Conservation (phyloP, 2,888 invertebrate genomes). For the Limenitis camilla region DNA sequence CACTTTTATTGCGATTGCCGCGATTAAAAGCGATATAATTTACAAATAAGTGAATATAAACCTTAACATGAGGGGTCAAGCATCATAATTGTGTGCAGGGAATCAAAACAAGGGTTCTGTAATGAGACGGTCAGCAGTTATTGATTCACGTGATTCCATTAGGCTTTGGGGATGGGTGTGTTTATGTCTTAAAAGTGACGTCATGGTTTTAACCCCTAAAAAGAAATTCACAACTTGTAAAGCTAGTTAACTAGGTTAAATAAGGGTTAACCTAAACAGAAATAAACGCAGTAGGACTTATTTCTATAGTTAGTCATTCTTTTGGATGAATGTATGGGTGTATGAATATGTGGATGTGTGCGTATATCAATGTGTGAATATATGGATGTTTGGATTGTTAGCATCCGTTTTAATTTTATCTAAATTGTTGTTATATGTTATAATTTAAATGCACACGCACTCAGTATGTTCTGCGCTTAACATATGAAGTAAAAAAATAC, state of each 20-base stretch:
- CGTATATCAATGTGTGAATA: too few relatives aligned
- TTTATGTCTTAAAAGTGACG: slow-evolving; percentile 4
- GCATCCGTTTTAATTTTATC: too few relatives aligned
- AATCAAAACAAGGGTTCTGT: slow-evolving; percentile 61
- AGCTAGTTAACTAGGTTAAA: not conserved
- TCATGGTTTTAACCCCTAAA: not conserved
- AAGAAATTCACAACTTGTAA: not conserved
- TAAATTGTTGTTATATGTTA: too few relatives aligned
- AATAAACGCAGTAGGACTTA: too few relatives aligned
- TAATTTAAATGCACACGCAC: too few relatives aligned
- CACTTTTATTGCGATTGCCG: slow-evolving; percentile 51
- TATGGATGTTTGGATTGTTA: too few relatives aligned
- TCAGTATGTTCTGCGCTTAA: too few relatives aligned
- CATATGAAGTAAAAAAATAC: too few relatives aligned
- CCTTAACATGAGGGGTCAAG: slow-evolving; percentile 25
- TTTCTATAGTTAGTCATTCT: too few relatives aligned
- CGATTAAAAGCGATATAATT: slow-evolving; percentile 44
- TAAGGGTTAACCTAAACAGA: too few relatives aligned
- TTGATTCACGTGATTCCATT: slow-evolving; percentile 65
- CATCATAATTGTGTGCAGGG: not conserved
- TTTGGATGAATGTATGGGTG: too few relatives aligned
- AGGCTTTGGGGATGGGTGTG: slow-evolving; percentile 32
- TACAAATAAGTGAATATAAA: slow-evolving; percentile 22
- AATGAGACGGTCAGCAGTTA: slow-evolving; percentile 71
- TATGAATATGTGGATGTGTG: too few relatives aligned